Evolutionary conservation across 92 coral and sea anemone genomes (phyloP).

Genomic region (Zoanthus sociatus): DNA sequence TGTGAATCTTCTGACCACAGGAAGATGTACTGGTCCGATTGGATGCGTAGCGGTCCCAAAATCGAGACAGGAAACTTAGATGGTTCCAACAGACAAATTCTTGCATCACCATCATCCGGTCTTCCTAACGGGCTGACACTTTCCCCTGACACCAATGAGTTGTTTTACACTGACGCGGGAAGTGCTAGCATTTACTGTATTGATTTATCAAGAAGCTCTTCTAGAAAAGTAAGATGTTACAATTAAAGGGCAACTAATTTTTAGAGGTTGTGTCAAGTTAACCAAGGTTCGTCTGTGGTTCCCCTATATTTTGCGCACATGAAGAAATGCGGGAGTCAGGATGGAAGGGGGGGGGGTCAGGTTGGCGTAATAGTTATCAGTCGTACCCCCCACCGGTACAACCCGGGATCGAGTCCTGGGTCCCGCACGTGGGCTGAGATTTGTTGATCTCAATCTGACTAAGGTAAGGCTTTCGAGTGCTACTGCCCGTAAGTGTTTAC

Average conservation of each 20-base stretch:
- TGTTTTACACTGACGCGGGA: slow-evolving; percentile 97
- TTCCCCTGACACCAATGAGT: slow-evolving; percentile 83
- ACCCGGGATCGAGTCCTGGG: too few species aligned
- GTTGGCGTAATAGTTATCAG: too few species aligned
- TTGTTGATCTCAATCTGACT: too few species aligned
- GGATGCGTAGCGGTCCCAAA: slow-evolving; percentile 91
- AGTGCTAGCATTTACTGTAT: slow-evolving; percentile 83
- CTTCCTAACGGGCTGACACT: slow-evolving; percentile 94
- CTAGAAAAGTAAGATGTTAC: slow-evolving; percentile 27
- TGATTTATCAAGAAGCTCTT: slow-evolving; percentile 62
- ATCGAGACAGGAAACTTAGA: slow-evolving; percentile 95
- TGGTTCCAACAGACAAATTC: slow-evolving; percentile 85
- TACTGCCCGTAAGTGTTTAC: too few species aligned
- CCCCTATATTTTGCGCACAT: too few species aligned
- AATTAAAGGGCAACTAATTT: neutral
- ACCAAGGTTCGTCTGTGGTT: too few species aligned
- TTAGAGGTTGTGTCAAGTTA: too few species aligned
- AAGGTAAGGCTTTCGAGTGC: too few species aligned
- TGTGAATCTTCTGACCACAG: slow-evolving; percentile 36
- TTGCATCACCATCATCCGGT: slow-evolving; percentile 70
- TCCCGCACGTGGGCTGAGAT: too few species aligned
- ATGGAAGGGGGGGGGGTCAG: too few species aligned
- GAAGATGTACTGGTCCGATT: slow-evolving; percentile 98
- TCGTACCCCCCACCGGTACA: too few species aligned
- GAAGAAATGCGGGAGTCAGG: too few species aligned